Evolutionary conservation across 2,888 invertebrate species (phyloP).

Genomic region (Thumatha senex): DNA sequence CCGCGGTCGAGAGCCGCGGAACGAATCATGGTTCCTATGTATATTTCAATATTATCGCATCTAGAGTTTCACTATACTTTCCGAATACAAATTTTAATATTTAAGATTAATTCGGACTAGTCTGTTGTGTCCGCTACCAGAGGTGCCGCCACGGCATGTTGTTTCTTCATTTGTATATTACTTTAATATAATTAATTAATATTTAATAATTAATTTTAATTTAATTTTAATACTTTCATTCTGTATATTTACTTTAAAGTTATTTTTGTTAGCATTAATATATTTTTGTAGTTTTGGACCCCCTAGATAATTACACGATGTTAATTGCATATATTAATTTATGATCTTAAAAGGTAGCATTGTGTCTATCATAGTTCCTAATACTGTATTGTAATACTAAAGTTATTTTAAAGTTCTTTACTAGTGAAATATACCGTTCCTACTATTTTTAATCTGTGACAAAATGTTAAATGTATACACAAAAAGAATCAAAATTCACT

Average conservation of each 20-base stretch:
- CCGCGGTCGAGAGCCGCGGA: constrained; percentile 73
- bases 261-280: constrained; percentile 65
- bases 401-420: constrained; percentile 81
- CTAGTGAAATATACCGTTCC: constrained; percentile 83
- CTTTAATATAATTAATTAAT: constrained; percentile 35
- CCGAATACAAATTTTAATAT: constrained; percentile 84
- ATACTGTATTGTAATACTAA: constrained; percentile 81
- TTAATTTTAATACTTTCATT: constrained; percentile 23
- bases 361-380: constrained; percentile 83
- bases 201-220: no score
- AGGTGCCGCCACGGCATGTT: constrained; percentile 79
- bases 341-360: constrained; percentile 75
- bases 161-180: constrained; percentile 69
- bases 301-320: constrained; percentile 59
- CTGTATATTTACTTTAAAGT: constrained; percentile 55
- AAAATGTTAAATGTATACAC: constrained; percentile 63
- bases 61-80: constrained; percentile 84
- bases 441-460: constrained; percentile 78
- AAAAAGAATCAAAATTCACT: constrained; percentile 47
- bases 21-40: constrained; percentile 85
- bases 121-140: constrained; percentile 80
- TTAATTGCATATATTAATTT: constrained; percentile 75
- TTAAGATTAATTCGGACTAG: constrained; percentile 83
- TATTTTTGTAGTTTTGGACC: constrained; percentile 56
- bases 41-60: constrained; percentile 84